phyloP scores from a whole-genome alignment of 92 coral and sea anemone species.

The Porites evermanni region DNA sequence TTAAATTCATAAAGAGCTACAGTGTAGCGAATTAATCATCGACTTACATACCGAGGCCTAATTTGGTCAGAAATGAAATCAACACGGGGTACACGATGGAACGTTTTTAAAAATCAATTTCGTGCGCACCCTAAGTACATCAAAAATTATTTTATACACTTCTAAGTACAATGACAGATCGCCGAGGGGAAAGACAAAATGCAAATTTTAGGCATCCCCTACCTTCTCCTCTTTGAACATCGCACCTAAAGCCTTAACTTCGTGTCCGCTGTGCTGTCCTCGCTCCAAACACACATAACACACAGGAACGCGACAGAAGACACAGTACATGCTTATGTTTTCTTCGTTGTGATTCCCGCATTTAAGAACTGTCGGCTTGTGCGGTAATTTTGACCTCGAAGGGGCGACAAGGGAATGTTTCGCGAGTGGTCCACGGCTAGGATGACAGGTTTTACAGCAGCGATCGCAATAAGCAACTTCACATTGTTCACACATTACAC shows the following conservation, averaged over 20 bases:
- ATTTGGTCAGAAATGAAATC: background rate
- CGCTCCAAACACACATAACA: constrained; percentile 94
- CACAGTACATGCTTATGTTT: constrained; percentile 97
- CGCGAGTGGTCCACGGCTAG: constrained; percentile 96
- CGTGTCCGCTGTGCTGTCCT: constrained; percentile 93
- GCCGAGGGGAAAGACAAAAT: constrained; percentile 12
- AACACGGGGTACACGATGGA: background rate
- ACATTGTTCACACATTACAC: constrained; percentile 97
- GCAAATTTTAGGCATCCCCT: background rate
- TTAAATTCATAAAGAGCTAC: background rate
- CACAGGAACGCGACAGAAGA: constrained; percentile 85
- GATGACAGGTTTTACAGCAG: constrained; percentile 96
- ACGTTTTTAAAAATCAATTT: background rate
- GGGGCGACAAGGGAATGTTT: constrained; percentile 89
- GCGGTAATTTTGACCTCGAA: constrained; percentile 70
- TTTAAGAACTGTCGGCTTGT: constrained; percentile 77
- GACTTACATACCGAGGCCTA: background rate
- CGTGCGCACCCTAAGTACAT: background rate
- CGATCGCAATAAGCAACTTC: constrained; percentile 96
- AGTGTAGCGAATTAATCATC: background rate
- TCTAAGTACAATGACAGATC: constrained; percentile 5
- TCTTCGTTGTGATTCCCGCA: constrained; percentile 94
- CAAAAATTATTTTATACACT: background rate
- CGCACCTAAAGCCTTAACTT: constrained; percentile 95
- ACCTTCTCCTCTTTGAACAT: constrained; percentile 99